These are phyloP conservation scores for Lycia hirtaria DNA, from an alignment of 2,888 invertebrate genomes.

Conservation along the genomic window DNA sequence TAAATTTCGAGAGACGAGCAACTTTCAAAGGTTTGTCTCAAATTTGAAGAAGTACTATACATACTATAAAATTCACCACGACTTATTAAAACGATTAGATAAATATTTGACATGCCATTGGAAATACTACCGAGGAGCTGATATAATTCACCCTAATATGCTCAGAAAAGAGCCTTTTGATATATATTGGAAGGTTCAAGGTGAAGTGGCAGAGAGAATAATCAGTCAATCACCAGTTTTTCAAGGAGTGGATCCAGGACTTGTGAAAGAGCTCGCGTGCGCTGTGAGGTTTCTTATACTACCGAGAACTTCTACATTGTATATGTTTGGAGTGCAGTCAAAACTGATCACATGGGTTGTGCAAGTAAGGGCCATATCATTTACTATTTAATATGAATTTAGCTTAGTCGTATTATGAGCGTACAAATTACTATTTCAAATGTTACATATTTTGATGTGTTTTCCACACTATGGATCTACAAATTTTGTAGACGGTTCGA, in stretches of 20 bases:
- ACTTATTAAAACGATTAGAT: conserved; percentile 60
- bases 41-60: conserved; percentile 60
- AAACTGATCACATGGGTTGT: conserved; percentile 65
- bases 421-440: too few species aligned
- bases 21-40: conserved; percentile 63
- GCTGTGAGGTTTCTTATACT: conserved; percentile 59
- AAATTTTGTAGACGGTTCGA: too few species aligned
- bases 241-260: conserved; percentile 52
- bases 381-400: too few species aligned
- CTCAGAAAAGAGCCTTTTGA: conserved; percentile 66
- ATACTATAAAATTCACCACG: conserved; percentile 60
- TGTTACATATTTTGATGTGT: too few species aligned
- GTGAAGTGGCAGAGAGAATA: conserved; percentile 63
- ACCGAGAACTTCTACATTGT: conserved; percentile 56
- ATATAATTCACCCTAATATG: conserved; percentile 59
- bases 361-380: too few species aligned
- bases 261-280: conserved; percentile 64
- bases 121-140: conserved; percentile 67
- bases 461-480: too few species aligned
- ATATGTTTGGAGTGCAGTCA: conserved; percentile 58
- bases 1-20: conserved; percentile 50
- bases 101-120: conserved; percentile 68
- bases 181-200: conserved; percentile 70
- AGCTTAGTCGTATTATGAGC: too few species aligned
- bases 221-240: conserved; percentile 61